phyloP scores from a whole-genome alignment of 2,113 vertebrate genomes.

The Oreochromis spilurus region DNA sequence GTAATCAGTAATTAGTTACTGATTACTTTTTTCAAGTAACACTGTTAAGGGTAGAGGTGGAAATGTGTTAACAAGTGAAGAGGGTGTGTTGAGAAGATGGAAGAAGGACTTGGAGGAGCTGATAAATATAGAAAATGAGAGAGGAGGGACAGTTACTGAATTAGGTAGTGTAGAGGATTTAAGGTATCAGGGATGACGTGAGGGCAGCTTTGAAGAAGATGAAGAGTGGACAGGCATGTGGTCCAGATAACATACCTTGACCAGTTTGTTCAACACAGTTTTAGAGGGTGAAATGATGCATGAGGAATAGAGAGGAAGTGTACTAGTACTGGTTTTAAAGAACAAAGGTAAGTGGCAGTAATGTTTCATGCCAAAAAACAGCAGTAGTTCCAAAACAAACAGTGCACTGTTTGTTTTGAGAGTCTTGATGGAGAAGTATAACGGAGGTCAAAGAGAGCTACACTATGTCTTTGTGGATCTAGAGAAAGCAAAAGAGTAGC shows the following conservation, averaged over 20 bases:
- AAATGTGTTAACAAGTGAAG: no score
- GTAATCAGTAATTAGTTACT: no score
- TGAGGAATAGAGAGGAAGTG: neutral
- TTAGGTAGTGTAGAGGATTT: neutral
- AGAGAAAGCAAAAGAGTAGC: neutral
- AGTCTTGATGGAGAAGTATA: neutral
- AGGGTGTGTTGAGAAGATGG: no score
- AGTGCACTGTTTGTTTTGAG: neutral
- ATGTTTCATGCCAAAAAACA: neutral
- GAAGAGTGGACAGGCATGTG: neutral
- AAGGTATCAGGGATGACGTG: neutral
- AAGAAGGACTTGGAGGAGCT: neutral
- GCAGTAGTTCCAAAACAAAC: neutral
- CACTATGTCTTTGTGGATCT: neutral
- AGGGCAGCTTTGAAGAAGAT: neutral
- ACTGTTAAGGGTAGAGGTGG: no score
- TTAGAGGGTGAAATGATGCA: neutral
- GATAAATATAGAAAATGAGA: neutral
- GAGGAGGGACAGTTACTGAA: neutral
- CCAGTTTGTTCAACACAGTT: neutral
- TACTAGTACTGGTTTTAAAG: neutral
- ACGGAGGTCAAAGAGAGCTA: neutral
- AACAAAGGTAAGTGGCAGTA: neutral
- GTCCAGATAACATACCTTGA: neutral
- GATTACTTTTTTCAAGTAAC: no score